Percentiles rank a stretch among this genome's conserved stretches.
Evolutionary conservation across 1,140 invertebrate species (phyloP).

Genomic region (Pseudobourletiella spinata): DNA sequence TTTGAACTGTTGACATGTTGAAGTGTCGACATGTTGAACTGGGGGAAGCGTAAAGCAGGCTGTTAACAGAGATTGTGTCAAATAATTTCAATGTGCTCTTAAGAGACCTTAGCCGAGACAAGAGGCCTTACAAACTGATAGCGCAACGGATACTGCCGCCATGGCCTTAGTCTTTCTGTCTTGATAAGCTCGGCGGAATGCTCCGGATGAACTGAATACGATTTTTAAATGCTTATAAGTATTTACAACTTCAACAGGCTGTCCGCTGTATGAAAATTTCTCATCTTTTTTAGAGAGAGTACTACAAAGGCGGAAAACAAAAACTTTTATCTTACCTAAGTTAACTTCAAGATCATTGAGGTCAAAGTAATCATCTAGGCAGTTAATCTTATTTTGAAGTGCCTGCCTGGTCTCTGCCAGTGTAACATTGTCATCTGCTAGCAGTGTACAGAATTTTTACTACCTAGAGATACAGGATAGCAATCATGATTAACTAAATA

Average conservation of each 20-base stretch:
- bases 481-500: background rate
- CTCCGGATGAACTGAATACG: background rate
- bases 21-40: too few species aligned
- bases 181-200: background rate
- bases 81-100: too few species aligned
- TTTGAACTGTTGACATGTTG: too few species aligned
- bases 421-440: conserved; percentile 2
- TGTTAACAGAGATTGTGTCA: too few species aligned
- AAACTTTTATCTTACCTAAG: conserved; percentile 8
- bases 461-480: background rate
- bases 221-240: conserved; percentile 13
- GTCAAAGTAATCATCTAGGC: background rate
- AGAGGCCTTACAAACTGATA: too few species aligned
- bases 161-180: background rate
- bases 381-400: background rate
- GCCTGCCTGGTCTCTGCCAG: background rate
- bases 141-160: background rate
- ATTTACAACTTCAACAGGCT: conserved; percentile 4
- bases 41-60: too few species aligned
- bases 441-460: background rate
- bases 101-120: too few species aligned
- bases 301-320: conserved; percentile 1
- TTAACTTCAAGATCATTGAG: background rate
- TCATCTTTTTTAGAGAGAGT: background rate
- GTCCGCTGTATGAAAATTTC: background rate